phyloP scores from a whole-genome alignment of 2,888 invertebrate genomes.

The Tanytarsus gracilentus region DNA sequence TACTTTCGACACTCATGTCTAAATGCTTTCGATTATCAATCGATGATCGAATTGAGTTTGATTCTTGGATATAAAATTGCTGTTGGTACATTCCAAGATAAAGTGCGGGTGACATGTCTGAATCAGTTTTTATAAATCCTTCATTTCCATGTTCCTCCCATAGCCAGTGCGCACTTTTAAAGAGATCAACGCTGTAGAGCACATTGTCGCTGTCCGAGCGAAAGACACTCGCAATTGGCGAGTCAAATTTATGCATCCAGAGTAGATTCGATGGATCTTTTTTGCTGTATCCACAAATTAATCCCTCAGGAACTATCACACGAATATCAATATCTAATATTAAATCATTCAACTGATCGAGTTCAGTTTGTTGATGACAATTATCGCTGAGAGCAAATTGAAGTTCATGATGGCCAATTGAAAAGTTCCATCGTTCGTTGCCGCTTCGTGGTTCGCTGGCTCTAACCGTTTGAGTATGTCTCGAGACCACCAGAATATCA shows the following conservation, averaged over 20 bases:
- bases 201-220: conserved; percentile 54
- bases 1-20: conserved; percentile 38
- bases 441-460: conserved; percentile 84
- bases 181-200: conserved; percentile 62
- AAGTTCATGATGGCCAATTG: conserved; percentile 81
- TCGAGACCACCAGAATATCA: conserved; percentile 65
- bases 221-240: conserved; percentile 85
- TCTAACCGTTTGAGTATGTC: conserved; percentile 78
- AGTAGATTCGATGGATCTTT: conserved; percentile 49
- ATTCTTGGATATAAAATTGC: conserved; percentile 58
- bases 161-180: conserved; percentile 51
- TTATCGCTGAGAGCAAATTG: conserved; percentile 48
- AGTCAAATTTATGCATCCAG: conserved; percentile 72
- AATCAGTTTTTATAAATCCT: conserved; percentile 36
- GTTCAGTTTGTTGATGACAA: conserved; percentile 40
- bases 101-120: conserved; percentile 54
- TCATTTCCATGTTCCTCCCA: conserved; percentile 41
- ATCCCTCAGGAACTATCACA: conserved; percentile 63
- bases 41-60: conserved; percentile 42
- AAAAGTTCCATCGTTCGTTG: conserved; percentile 89
- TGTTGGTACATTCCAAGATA: conserved; percentile 77
- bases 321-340: conserved; percentile 49
- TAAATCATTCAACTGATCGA: conserved; percentile 34
- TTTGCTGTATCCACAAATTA: conserved; percentile 56
- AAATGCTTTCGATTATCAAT: conserved; percentile 37